Evolutionary conservation across 2,888 invertebrate genomes (phyloP).

Genomic region (Drosophila melanosoma): DNA sequence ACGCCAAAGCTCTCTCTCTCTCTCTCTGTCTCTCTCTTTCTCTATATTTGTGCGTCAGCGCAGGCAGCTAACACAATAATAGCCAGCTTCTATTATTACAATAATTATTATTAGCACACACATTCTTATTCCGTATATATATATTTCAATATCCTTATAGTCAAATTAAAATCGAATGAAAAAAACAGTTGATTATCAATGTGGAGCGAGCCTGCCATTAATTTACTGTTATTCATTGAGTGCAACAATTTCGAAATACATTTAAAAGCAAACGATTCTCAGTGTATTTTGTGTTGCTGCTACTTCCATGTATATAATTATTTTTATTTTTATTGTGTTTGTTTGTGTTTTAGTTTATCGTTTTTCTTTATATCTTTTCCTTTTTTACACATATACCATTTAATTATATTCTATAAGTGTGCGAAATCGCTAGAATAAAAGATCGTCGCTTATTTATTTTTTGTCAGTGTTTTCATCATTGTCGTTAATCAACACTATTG

Average conservation of each 20-base stretch:
- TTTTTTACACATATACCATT: conserved; percentile 11
- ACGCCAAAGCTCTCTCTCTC: conserved; percentile 1
- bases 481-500: not conserved
- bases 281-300: not conserved
- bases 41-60: not conserved
- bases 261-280: conserved; percentile 11
- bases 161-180: conserved; percentile 9
- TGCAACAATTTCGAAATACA: conserved; percentile 7
- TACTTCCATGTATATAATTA: conserved; percentile 1
- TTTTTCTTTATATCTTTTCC: not conserved
- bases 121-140: not conserved
- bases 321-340: not conserved
- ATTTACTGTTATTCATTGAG: not conserved
- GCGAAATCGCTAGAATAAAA: conserved; percentile 10
- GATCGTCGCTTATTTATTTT: conserved; percentile 9
- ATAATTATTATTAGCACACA: conserved; percentile 4
- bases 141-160: conserved; percentile 13
- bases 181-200: conserved; percentile 10
- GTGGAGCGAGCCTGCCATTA: conserved; percentile 1
- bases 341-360: not conserved
- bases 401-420: not conserved
- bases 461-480: conserved; percentile 9
- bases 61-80: conserved; percentile 3
- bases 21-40: not conserved
- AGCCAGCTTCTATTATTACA: not conserved